These are phyloP conservation scores for Tetraneura akinire DNA, from an alignment of 1,140 invertebrate species.

Conservation along the genomic window DNA sequence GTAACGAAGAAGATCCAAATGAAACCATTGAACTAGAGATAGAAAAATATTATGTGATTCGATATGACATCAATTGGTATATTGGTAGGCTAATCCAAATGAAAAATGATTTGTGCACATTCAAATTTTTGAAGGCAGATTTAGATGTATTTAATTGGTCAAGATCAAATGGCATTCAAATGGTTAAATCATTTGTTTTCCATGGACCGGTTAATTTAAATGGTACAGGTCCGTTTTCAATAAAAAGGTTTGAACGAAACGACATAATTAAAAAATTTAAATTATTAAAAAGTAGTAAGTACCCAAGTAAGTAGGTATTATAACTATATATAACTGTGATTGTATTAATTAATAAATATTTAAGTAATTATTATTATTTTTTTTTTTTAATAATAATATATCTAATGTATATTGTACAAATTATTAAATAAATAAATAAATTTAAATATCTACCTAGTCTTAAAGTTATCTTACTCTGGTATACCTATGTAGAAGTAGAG, in stretches of 20 bases:
- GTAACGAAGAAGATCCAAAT: not conserved
- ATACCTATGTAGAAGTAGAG: no score
- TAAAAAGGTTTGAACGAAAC: not conserved
- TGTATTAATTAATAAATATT: no score
- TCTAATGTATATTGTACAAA: no score
- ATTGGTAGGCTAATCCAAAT: not conserved
- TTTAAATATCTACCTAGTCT: no score
- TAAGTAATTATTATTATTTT: no score
- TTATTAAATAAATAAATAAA: no score
- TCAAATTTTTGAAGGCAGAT: not conserved
- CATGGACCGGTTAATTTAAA: not conserved
- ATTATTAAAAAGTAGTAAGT: no score
- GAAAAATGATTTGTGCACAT: not conserved
- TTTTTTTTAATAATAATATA: no score
- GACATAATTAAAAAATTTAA: not conserved
- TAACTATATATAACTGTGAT: no score
- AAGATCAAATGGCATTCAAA: not conserved
- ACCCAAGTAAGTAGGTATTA: no score
- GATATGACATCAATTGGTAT: constrained; percentile 7
- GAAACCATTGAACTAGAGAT: not conserved
- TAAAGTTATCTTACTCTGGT: no score
- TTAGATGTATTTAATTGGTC: not conserved
- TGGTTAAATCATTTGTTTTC: not conserved
- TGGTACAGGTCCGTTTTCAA: not conserved
- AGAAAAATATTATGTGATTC: not conserved